Percentiles rank a stretch among this genome's conserved stretches.
These are phyloP conservation scores for Euleptes europaea DNA, from an alignment of 2,113 vertebrate species.

Conservation along the genomic window DNA sequence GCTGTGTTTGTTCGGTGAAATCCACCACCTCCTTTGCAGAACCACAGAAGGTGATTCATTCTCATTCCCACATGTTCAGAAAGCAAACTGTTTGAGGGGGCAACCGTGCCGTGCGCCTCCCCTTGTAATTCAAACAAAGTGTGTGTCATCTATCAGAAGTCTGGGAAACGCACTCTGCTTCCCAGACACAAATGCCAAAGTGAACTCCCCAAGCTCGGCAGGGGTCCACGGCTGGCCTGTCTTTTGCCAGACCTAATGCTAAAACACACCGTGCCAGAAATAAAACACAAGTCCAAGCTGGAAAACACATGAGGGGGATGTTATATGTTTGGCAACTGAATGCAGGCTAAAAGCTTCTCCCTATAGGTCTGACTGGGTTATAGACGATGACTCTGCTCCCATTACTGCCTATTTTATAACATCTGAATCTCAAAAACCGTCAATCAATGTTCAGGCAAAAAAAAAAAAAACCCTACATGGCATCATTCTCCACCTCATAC, in stretches of 20 bases:
- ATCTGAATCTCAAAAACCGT: conserved; percentile 17
- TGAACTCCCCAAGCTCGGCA: not conserved
- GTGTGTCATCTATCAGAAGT: not conserved
- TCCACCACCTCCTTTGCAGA: no score
- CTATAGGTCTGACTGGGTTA: not conserved
- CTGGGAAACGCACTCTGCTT: not conserved
- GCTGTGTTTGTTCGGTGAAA: no score
- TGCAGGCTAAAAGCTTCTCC: conserved; percentile 25
- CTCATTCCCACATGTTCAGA: no score
- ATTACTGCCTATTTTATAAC: conserved; percentile 2
- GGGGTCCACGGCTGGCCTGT: not conserved
- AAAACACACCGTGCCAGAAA: not conserved
- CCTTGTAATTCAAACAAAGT: not conserved
- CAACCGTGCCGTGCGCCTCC: not conserved
- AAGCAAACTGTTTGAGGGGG: not conserved
- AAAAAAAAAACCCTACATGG: not conserved
- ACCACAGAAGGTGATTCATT: no score
- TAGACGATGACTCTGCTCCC: conserved; percentile 12
- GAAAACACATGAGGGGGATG: not conserved
- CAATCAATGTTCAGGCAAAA: conserved; percentile 17
- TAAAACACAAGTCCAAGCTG: not conserved
- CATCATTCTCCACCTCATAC: not conserved
- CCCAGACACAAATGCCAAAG: not conserved
- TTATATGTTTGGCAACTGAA: not conserved
- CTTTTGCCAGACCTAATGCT: accelerated